Base-by-base conservation (phyloP, 2,113 vertebrate species). In the Ginglymostoma cirratum region DNA sequence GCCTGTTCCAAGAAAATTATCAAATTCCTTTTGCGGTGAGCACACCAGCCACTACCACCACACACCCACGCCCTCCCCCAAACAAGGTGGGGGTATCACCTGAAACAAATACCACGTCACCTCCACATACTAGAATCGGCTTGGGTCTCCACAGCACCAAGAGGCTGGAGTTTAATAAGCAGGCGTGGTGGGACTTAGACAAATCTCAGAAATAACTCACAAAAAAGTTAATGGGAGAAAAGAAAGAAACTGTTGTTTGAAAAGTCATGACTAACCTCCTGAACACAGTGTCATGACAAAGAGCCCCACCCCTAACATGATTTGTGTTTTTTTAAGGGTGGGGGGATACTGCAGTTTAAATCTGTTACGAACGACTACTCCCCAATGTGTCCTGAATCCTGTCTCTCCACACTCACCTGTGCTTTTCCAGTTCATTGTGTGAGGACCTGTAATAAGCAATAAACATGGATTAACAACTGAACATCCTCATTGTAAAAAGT, bases 401-500 rank as follows among this genome's bases (percentile, higher is more conserved):
- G 3, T 12, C 34, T 27, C 45, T 52, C 67, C 55, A 85, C 55
- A 97, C 98, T 98, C 97, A 99, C 99, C 99, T 99, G 98, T 99
- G 99, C 98, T 99, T 99, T 98, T 99, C 99, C 98, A 99, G 98
- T 97, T 99, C 99, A 0, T 99, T 99, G 98, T 99, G 99, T 96
- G 99, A 99, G 87, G 99, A 99, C 98, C 99, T 99, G 97, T 97
- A 97, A 97, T 8, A 2, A 93, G 23, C 38, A 65, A 3, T n/a
- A 66, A 72, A 72, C 70, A 6, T 7, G 27, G 55, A 61, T 72
- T 72, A 72, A 72, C 24, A 72, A 5, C 1, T 72, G 6, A 3
- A 48, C 48, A 48, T 48, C 48, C 48, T 48, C 48, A 48, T 2
- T 48, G 48, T 48, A 48, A 48, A 48, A 48, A 48, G 1, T 48